phyloP scores from a whole-genome alignment of 2,797 vertebrate species.

The Odontamblyopus lacepedii region DNA sequence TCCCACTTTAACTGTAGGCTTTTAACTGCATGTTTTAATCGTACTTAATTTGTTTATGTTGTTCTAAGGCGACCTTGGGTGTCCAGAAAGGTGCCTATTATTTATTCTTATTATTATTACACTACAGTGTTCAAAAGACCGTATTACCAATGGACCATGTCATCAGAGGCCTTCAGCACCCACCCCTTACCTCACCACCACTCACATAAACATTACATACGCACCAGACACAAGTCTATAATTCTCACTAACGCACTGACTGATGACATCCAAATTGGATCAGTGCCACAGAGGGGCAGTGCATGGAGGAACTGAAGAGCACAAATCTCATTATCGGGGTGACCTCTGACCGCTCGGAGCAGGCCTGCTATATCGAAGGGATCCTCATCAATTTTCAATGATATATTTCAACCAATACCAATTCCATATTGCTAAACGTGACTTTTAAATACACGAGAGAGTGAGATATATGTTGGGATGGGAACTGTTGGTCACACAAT shows the following conservation, averaged over 20 bases:
- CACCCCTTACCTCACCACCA: not conserved
- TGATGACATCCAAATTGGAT: constrained; percentile 49
- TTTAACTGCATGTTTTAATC: too few species aligned
- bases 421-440: constrained; percentile 17
- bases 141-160: constrained; percentile 31
- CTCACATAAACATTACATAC: constrained; percentile 22
- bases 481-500: not conserved
- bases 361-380: not conserved
- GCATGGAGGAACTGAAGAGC: constrained; percentile 31
- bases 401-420: not conserved
- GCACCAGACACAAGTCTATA: constrained; percentile 25
- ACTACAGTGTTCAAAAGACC: not conserved
- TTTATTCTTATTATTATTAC: too few species aligned
- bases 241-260: constrained; percentile 31
- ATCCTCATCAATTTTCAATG: constrained; percentile 23
- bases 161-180: constrained; percentile 6
- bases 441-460: not conserved
- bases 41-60: too few species aligned
- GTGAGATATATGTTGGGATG: constrained; percentile 13
- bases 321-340: constrained; percentile 52
- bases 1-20: too few species aligned
- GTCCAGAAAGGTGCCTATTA: too few species aligned
- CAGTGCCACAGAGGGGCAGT: constrained; percentile 45
- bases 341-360: constrained; percentile 50
- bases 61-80: too few species aligned